Conservation (phyloP, 2,888 invertebrate genomes). For the Agrotis segetum region DNA sequence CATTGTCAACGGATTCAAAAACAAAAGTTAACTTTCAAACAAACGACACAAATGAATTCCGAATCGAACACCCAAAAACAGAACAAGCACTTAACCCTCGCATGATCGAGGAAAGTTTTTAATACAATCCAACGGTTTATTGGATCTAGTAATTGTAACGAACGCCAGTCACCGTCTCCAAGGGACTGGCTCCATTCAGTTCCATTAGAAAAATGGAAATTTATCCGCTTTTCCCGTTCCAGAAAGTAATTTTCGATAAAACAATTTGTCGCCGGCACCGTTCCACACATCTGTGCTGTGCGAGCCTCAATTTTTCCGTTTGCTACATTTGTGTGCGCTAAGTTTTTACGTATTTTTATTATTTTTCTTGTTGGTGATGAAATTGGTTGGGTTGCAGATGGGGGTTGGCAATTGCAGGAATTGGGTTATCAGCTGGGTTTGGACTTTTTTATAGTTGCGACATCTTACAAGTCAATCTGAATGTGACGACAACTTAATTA, state of each 20-base stretch:
- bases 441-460: neutral
- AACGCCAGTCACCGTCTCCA: conserved; percentile 64
- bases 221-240: conserved; percentile 76
- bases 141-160: conserved; percentile 69
- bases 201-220: conserved; percentile 88
- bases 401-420: conserved; percentile 24
- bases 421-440: conserved; percentile 12
- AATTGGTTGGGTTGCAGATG: conserved; percentile 42
- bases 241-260: conserved; percentile 90
- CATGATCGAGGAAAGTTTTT: conserved; percentile 43
- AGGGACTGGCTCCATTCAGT: conserved; percentile 71
- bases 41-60: neutral
- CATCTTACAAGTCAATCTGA: neutral
- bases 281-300: conserved; percentile 87
- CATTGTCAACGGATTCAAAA: neutral
- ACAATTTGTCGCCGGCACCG: conserved; percentile 87
- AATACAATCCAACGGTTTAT: conserved; percentile 62
- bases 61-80: neutral
- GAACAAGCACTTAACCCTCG: conserved; percentile 17
- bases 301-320: conserved; percentile 75
- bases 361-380: conserved; percentile 57
- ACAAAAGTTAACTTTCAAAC: neutral
- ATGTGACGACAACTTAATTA: too few species aligned
- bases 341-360: conserved; percentile 58
- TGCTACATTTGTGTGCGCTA: conserved; percentile 60